Evolutionary conservation across 2,113 vertebrate genomes (phyloP).

Genomic region (Coreoperca whiteheadi): DNA sequence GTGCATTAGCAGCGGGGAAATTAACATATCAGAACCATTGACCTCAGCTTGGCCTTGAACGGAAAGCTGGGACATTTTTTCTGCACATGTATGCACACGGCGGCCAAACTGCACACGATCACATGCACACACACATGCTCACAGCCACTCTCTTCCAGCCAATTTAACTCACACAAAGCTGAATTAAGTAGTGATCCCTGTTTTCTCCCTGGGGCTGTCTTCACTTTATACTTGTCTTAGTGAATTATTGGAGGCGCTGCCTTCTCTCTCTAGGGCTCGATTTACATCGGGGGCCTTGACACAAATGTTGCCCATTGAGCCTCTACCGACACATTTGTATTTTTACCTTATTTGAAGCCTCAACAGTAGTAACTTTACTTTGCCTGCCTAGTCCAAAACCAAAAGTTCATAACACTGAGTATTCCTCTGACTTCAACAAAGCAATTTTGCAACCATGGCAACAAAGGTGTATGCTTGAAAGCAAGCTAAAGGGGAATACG

Average conservation of each 20-base stretch:
- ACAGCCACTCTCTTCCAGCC: constrained; percentile 51
- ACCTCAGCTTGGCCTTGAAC: constrained; percentile 20
- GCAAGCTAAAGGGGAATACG: not conserved
- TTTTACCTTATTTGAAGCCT: constrained; percentile 20
- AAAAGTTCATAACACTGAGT: constrained; percentile 4
- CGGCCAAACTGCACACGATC: not conserved
- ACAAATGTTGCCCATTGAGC: constrained; percentile 26
- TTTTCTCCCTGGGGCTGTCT: constrained; percentile 54
- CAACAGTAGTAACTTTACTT: not conserved
- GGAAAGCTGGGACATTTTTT: not conserved
- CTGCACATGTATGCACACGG: constrained; percentile 10
- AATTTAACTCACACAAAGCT: constrained; percentile 68
- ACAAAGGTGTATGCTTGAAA: not conserved
- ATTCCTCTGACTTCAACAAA: not conserved
- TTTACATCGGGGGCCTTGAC: constrained; percentile 44
- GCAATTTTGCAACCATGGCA: constrained; percentile 26
- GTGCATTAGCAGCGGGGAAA: constrained; percentile 5
- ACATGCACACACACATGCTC: not conserved
- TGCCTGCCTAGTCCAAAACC: not conserved
- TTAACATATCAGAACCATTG: constrained; percentile 16
- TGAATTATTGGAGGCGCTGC: constrained; percentile 58
- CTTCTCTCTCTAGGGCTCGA: constrained; percentile 32
- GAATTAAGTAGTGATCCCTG: constrained; percentile 68
- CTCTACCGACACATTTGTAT: not conserved
- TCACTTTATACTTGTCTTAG: constrained; percentile 69